Evolutionary conservation across 2,888 invertebrate genomes (phyloP), one percentile per base, ranked within the genome.

Genomic region (Apotomis capreana): DNA sequence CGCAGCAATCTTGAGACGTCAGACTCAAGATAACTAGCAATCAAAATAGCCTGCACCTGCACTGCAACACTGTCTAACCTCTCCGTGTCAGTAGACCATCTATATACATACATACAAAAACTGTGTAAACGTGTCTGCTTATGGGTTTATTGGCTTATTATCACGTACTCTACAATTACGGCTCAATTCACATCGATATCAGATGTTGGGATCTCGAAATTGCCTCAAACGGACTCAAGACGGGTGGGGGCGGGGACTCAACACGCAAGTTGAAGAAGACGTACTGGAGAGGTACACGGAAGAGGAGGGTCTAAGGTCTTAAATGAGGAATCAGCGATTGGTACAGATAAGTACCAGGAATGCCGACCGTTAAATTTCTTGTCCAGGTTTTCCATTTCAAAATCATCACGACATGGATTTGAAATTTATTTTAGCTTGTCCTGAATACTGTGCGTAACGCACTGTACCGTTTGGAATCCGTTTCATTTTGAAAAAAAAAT

Each of bases 251-350:
- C 73, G 72, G 73, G 63, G 61, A 46, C 1, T 40, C 68, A 70
- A 61, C 81, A 81, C 76, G 78, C 80, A 63, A 62, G 69, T 75
- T 73, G 72, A 73, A 74, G 73, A 62, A 63, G 76, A 70, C 74
- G 51, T 68, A 58, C 68, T 60, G 73, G 68, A 73, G 76, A 76
- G 71, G 9, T 76, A 70, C 73, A 75, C 54, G 67, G 57, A 73
- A 69, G 68, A 61, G 74, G 76, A 74, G 76, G 68, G 72, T 74
- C 74, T 75, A 78, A 77, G 70, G 62, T 62, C 61, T 73, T 73
- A 74, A 69, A 74, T 57, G 15, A 55, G 52, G 75, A 80, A 74
- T 74, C 62, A 59, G 62, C 72, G 74, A 68, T 68, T 59, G 67
- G 63, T 55, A 55, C 46, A 36, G 55, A 65, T 65, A 57, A 57